phyloP scores from a whole-genome alignment of 1,140 invertebrate genomes.

The Samia ricini region DNA sequence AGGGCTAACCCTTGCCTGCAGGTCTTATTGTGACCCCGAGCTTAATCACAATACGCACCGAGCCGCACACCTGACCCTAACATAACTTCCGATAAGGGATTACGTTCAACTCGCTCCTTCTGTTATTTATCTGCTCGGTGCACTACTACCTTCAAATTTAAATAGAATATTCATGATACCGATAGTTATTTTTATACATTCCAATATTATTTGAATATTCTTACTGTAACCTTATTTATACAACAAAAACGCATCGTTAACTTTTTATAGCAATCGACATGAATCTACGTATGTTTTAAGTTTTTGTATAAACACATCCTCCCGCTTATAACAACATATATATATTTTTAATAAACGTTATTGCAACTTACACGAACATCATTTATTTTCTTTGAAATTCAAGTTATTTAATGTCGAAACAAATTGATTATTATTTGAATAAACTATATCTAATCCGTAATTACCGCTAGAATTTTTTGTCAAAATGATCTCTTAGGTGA shows the following conservation, averaged over 20 bases:
- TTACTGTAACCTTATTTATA: no score
- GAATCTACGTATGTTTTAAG: not conserved
- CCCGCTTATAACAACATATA: not conserved
- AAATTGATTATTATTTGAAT: constrained; percentile 6
- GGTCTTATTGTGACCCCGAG: constrained; percentile 22
- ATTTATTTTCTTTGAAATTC: not conserved
- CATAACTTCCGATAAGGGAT: constrained; percentile 22
- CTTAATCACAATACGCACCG: constrained; percentile 29
- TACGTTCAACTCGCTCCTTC: constrained; percentile 18
- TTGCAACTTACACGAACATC: not conserved
- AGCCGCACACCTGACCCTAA: constrained; percentile 31
- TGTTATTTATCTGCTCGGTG: constrained; percentile 12
- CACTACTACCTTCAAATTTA: not conserved
- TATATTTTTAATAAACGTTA: not conserved
- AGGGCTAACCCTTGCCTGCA: constrained; percentile 45
- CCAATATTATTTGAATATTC: no score
- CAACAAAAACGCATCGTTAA: not conserved
- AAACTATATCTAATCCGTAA: constrained; percentile 5
- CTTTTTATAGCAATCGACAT: not conserved
- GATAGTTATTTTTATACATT: no score
- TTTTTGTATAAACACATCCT: not conserved
- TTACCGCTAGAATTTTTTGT: not conserved
- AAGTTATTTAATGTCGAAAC: constrained; percentile 3
- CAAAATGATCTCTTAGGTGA: not conserved
- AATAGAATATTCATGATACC: not conserved